Conservation (phyloP, 2,113 vertebrate genomes). For the Daboia siamensis region DNA sequence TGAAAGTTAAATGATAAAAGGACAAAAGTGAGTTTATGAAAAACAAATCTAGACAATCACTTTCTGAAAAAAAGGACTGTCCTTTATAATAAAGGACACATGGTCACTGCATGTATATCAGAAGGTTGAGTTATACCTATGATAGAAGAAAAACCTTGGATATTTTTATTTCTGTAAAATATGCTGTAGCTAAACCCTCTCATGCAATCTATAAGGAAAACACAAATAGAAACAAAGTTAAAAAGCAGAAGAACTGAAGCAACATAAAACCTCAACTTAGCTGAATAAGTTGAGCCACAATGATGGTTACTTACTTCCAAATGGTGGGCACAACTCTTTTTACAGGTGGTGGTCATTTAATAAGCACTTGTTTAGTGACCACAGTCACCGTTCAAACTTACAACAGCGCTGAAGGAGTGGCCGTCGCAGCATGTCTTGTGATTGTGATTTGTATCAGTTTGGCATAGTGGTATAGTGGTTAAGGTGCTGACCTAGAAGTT, state of each 20-base stretch:
- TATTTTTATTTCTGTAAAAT: neutral
- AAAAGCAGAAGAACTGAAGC: neutral
- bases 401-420: neutral
- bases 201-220: neutral
- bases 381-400: neutral
- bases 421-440: neutral
- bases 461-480: neutral
- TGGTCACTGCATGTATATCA: neutral
- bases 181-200: neutral
- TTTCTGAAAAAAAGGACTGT: neutral
- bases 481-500: neutral
- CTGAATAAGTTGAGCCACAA: neutral
- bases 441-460: neutral
- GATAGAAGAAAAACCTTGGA: neutral
- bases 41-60: neutral
- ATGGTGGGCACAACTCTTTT: neutral
- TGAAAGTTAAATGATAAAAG: neutral
- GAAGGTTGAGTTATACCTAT: neutral
- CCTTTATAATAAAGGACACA: neutral
- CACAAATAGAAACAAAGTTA: neutral
- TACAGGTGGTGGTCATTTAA: neutral
- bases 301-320: neutral
- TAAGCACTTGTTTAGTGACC: neutral
- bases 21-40: neutral
- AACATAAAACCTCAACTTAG: neutral